Evolutionary conservation across 2,797 vertebrate species (phyloP), one percentile per base, ranked within the genome.

Genomic region (Amphiprion clarkii): DNA sequence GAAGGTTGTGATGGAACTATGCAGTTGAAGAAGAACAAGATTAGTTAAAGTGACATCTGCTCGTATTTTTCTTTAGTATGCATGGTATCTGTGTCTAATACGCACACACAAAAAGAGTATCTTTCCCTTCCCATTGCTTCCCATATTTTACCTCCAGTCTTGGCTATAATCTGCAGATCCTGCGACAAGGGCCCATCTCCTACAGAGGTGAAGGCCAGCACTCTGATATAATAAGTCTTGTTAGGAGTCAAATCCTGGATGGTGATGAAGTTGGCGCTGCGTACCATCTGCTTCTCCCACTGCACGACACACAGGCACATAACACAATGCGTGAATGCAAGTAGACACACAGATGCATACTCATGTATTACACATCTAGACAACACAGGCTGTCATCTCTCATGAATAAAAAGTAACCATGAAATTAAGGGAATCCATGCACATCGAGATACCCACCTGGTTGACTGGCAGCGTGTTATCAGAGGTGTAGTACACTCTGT

Each of bases 251-350:
- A 88, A 82, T 96, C 95, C 79, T 97, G 96, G 89, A 99, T 96
- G 67, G 97, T 99, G 64, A 99, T 96, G 89, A 98, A 98, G 75
- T 96, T 98, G 66, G 96, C 96, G 58, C 98, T 96, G 52, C 97
- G 97, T 56, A 99, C 97, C 89, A 99, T 99, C 92, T 98, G 97
- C 82, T 99, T 99, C 92, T 97, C 96, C 98, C 98, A 99, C 88
- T 95, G 83, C 25, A 73, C 56, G 51, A 60, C 63, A 80, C 63
- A 80, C 48, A 52, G 44, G 40, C 6, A 59, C 39, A 79, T 17
- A 60, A 33, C 14, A 17, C 59, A 62, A 60, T 1, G 39, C 23
- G 60, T 79, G 39, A 71, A 60, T 55, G 21, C n/a, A 66, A 59
- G 49, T 12, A 51, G 19, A 36, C 70, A 71, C 16, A 57, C 42